Evolutionary conservation across 1,140 invertebrate species (phyloP).

Genomic region (Homalodisca vitripennis): DNA sequence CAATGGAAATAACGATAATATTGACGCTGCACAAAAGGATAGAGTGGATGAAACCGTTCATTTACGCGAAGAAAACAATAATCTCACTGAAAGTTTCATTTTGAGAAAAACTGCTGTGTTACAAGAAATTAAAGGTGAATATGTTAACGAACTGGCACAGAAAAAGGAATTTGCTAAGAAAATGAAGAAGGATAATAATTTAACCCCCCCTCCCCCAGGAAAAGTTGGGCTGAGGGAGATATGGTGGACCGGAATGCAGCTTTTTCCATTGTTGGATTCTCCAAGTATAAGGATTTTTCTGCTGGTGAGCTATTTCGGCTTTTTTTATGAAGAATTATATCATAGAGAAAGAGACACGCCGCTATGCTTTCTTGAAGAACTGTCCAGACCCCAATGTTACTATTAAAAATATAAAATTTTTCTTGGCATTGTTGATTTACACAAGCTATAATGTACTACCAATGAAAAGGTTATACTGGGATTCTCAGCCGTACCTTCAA

Average conservation of each 20-base stretch:
- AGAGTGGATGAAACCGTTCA: background rate
- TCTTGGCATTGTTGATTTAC: constrained; percentile 37
- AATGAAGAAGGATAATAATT: background rate
- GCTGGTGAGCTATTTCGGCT: constrained; percentile 33
- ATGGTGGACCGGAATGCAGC: constrained; percentile 27
- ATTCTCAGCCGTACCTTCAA: constrained; percentile 30
- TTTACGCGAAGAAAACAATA: background rate
- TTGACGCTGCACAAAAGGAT: background rate
- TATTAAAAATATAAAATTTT: constrained; percentile 37
- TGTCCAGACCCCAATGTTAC: constrained; percentile 33
- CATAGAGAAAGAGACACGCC: constrained; percentile 32
- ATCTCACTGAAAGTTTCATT: constrained; percentile 3
- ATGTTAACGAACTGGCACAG: background rate
- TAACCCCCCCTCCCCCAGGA: constrained; percentile 16
- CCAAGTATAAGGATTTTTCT: constrained; percentile 27
- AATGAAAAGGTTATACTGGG: constrained; percentile 37
- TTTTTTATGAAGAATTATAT: constrained; percentile 38
- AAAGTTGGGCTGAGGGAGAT: constrained; percentile 31
- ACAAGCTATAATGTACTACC: constrained; percentile 38
- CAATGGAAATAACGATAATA: constrained; percentile 16
- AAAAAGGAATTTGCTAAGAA: background rate
- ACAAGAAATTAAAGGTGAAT: background rate
- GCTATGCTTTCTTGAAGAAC: constrained; percentile 33
- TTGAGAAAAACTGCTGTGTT: constrained; percentile 7
- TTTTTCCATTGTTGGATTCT: constrained; percentile 30